A percentile compares a stretch with the other conserved stretches of the same genome.
These are phyloP conservation scores for Temnopleurus reevesii DNA, from an alignment of 53 echinoderm and acorn worm genomes.

Conservation along the genomic window DNA sequence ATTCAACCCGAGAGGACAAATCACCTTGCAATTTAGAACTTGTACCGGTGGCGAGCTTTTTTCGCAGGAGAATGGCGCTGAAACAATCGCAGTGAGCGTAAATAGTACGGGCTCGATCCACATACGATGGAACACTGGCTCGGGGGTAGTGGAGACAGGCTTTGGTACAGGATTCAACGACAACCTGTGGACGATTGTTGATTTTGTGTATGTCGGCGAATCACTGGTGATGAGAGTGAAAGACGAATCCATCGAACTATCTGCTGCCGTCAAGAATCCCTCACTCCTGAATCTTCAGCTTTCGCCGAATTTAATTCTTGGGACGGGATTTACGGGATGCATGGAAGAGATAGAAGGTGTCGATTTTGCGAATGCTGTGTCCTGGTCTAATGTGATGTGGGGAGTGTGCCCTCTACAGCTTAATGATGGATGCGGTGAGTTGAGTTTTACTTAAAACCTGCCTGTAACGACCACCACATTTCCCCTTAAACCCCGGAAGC, in stretches of 20 bases:
- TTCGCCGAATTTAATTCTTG: slow-evolving; percentile 42
- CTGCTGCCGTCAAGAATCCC: slow-evolving; percentile 40
- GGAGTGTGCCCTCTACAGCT: slow-evolving; percentile 71
- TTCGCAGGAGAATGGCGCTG: slow-evolving; percentile 69
- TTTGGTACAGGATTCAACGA: slow-evolving; percentile 54
- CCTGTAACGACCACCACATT: too few species aligned
- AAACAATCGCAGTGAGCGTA: slow-evolving; percentile 65
- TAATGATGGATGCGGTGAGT: slow-evolving; percentile 76
- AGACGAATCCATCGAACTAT: slow-evolving; percentile 38
- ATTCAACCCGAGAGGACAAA: slow-evolving; percentile 55
- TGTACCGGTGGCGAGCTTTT: slow-evolving; percentile 79
- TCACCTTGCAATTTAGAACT: slow-evolving; percentile 66
- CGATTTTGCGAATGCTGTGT: slow-evolving; percentile 32
- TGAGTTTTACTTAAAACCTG: neutral
- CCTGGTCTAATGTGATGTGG: slow-evolving; percentile 65
- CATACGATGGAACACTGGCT: slow-evolving; percentile 63
- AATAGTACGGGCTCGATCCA: slow-evolving; percentile 39
- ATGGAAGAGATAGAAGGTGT: slow-evolving; percentile 68
- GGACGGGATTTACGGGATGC: slow-evolving; percentile 72
- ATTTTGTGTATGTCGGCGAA: slow-evolving; percentile 54
- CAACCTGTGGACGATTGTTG: slow-evolving; percentile 62
- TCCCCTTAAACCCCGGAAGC: too few species aligned
- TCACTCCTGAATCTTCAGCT: slow-evolving; percentile 55
- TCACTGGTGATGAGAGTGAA: slow-evolving; percentile 52
- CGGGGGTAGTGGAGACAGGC: neutral